phyloP scores from a whole-genome alignment of 2,113 vertebrate species.

The Corythornis cristatus region DNA sequence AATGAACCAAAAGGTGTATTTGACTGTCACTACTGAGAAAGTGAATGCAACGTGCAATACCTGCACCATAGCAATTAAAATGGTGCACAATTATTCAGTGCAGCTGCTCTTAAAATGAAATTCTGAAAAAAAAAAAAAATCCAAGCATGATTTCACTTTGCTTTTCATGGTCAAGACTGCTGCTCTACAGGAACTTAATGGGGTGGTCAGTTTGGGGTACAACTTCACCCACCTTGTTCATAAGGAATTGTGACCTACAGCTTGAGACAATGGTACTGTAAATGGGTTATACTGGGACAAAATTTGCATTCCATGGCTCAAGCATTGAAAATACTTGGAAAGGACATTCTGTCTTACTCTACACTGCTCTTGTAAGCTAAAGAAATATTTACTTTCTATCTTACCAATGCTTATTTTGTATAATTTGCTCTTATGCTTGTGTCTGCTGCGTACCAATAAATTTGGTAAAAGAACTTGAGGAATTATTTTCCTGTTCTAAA shows the following conservation, averaged over 20 bases:
- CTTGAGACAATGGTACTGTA: not conserved
- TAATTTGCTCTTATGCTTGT: not conserved
- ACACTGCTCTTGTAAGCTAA: not conserved
- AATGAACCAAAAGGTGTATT: not conserved
- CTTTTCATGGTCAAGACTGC: not conserved
- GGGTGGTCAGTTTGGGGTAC: not conserved
- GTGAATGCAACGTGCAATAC: not conserved
- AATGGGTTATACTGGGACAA: not conserved
- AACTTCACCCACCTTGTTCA: accelerated
- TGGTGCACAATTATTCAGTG: not conserved
- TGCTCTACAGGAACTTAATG: not conserved
- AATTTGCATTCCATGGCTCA: not conserved
- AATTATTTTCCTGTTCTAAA: not conserved
- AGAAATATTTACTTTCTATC: not conserved
- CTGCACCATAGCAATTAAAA: not conserved
- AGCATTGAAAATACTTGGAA: not conserved
- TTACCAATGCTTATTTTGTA: not conserved
- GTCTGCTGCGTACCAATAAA: not conserved
- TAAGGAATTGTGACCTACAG: not conserved
- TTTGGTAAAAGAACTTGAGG: not conserved
- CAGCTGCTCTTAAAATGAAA: not conserved
- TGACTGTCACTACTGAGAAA: not conserved
- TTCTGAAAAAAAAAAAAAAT: not conserved
- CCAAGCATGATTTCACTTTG: not conserved
- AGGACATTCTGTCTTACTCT: not conserved